phyloP scores from a whole-genome alignment of 2,888 invertebrate genomes.

The Microctonus brassicae region DNA sequence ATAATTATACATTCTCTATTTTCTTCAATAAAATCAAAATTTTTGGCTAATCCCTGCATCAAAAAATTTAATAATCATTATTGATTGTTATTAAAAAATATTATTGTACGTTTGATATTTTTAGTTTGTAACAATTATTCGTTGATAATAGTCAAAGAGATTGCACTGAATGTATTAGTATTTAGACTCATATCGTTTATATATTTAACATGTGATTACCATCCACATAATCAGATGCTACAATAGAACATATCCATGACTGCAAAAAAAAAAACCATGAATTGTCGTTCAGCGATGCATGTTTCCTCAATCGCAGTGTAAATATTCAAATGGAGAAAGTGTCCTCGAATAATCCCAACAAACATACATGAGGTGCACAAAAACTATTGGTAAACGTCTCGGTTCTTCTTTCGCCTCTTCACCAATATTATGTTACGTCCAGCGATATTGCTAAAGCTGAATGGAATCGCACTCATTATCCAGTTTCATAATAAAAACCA shows the following conservation, averaged over 20 bases:
- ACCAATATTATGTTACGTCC: neutral
- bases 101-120: no score
- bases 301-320: conserved; percentile 27
- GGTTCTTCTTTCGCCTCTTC: conserved; percentile 7
- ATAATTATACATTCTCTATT: no score
- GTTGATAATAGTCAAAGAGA: neutral
- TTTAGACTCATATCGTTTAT: no score
- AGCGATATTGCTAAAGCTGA: neutral
- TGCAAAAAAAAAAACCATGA: neutral
- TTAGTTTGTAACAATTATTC: neutral
- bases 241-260: neutral
- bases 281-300: neutral
- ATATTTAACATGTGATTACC: neutral
- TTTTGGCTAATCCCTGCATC: no score
- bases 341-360: conserved; percentile 16
- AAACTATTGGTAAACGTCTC: conserved; percentile 23
- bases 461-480: neutral
- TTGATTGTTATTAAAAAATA: no score
- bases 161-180: neutral
- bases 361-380: neutral
- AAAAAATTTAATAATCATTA: no score
- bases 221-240: neutral
- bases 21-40: no score
- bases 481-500: neutral
- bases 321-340: conserved; percentile 33